Evolutionary conservation across 2,888 invertebrate genomes (phyloP), one percentile per base, ranked within the genome.

Genomic region (Dasypogon diadema): DNA sequence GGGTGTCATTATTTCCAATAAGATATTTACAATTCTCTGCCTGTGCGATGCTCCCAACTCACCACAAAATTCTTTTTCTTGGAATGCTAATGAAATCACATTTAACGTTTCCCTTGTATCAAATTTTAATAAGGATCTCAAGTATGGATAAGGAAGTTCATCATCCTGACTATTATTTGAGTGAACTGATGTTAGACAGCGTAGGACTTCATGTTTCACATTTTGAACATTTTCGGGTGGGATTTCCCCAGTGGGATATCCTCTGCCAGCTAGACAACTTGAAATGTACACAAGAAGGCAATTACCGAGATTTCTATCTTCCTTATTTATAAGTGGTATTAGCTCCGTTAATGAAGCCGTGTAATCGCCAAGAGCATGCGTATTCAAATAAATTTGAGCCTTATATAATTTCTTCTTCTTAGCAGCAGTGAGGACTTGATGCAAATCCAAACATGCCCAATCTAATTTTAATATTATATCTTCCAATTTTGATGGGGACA

Each of bases 71-170:
- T 93, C 93, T 10, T 89, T 89, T 82, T 95, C 94, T 81, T 93
- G 92, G 87, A 95, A 95, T 54, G 95, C 94, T 83, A 96, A 87
- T 22, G 94, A 91, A 70, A 96, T 88, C 2, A 95, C 95, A 84
- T 96, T 96, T 48, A 96, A 87, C 80, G 94, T 95, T 82, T 95
- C 96, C 72, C 93, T 89, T 0, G 93, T 93, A 83, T 96, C 95
- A 83, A 95, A 96, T 80, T 90, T 90, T 6, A 96, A 86, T 58
- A 96, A 86, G 0, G 92, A 90, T 78, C 93, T 89, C 34, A 93
- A 85, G 83, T 92, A 92, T 0, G 93, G 93, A 87, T 92, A 92
- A 12, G 90, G 89, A 70, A 88, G 85, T 83, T 93, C 93, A 74
- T 88, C 85, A 51, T 89, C 89, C 63, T 86, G 87, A 51, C 90